These are phyloP conservation scores for Loripinus fragilis DNA, from an alignment of 2,888 invertebrate genomes.

Conservation along the genomic window DNA sequence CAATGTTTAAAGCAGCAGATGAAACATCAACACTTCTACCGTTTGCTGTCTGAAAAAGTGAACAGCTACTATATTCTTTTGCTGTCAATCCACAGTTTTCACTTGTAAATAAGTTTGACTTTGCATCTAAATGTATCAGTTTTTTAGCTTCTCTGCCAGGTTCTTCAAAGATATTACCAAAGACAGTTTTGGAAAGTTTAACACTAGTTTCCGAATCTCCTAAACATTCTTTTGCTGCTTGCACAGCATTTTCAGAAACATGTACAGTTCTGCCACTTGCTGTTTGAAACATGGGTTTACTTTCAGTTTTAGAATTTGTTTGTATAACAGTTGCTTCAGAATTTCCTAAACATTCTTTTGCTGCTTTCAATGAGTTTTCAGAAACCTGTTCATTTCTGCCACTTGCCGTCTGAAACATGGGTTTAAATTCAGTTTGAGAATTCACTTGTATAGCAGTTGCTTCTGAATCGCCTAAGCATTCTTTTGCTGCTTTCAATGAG, in stretches of 20 bases:
- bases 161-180: neutral
- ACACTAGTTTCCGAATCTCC: neutral
- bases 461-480: neutral
- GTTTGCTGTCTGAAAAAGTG: slow-evolving; percentile 29
- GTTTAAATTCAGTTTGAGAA: too few species aligned
- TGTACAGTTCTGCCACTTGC: slow-evolving; percentile 19
- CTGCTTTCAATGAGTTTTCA: slow-evolving; percentile 6
- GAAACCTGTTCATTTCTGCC: neutral
- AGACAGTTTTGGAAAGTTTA: too few species aligned
- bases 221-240: neutral
- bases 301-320: neutral
- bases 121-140: neutral
- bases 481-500: slow-evolving; percentile 18
- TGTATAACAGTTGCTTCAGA: neutral
- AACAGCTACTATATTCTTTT: neutral
- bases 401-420: slow-evolving; percentile 14
- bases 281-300: slow-evolving; percentile 14
- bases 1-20: neutral
- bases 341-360: neutral
- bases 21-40: slow-evolving; percentile 15
- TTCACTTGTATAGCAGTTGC: neutral
- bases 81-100: neutral
- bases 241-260: slow-evolving; percentile 15
- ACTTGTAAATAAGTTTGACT: neutral
- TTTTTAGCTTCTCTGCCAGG: neutral